Base-by-base conservation (phyloP, 1,140 invertebrate genomes). In the Galleria mellonella region DNA sequence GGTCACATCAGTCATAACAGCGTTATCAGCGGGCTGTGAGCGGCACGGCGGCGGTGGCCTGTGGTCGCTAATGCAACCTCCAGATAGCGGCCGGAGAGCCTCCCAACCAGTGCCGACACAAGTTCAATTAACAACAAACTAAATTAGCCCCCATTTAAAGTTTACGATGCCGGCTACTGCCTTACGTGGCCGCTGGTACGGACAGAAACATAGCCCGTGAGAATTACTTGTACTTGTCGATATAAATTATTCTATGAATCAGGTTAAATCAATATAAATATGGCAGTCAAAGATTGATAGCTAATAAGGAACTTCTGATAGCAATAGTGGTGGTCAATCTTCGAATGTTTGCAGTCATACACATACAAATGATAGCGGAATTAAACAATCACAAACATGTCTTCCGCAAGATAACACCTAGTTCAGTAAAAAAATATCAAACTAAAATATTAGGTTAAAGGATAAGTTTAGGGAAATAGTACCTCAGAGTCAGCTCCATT, bases 71-170 rank as follows among this genome's bases (percentile, higher is more conserved):
- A 84, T 84, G 81, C 71, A 78, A 27, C 47, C 36, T 47, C 32
- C 48, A 40, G 81, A 83, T 83, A 84, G 74, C 41, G 48, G 45
- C 43, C 60, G 60, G 66, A 23, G 17, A 23, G 17, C 17, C 17
- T 23, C 17, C 17, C 17, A 23, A 3, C 17, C 17, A 23, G 17
- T 23, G 17, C 17, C 17, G 72, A 67, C 72, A 66, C 56, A 64
- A 62, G 63, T 62, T 79, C 81, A 84, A 83, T 85, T 85, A 85
- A 85, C 81, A 79, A 60, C 75, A 66, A 69, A 73, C 81, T 81
- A 74, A 84, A 83, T 84, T 83, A 81, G 75, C 58, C 62, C 17
- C 81, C 78, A 81, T 84, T 84, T 83, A 83, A 77, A 75, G 43
- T 84, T 84, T 83, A 84, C 75, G 78, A 83, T 62, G 61, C 43